Evolutionary conservation across 2,113 vertebrate species (phyloP), one percentile per base, ranked within the genome.

Genomic region (Callaeas wilsoni): DNA sequence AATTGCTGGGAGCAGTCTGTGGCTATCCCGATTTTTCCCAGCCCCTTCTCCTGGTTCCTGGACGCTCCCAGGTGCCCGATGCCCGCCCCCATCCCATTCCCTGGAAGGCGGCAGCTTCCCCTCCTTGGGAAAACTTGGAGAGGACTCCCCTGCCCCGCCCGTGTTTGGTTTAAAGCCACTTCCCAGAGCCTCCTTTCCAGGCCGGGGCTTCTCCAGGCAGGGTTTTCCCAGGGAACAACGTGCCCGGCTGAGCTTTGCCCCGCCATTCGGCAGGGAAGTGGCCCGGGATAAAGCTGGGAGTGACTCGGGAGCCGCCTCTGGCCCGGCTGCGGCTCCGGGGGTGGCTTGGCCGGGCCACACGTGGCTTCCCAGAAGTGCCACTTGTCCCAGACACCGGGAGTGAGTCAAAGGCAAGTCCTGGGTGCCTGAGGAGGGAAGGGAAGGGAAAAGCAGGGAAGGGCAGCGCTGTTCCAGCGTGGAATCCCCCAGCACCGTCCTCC

Each of bases 11-110:
- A 50, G 4, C 1, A 3, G 9, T 5, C 32, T 4, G 16, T 16
- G 86, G 7, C 10, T 23, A 0, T 15, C n/a, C 30, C 5, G 49
- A 2, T 3, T 26, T 25, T 27, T 29, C 3, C 35, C 69, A 55
- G 44, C 32, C 42, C 22, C 13, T 52, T 0, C 0, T 44, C 44
- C 44, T 0, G 1, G 14, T 7, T 4, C 5, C 26, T 4, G 76
- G 56, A 1, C 1, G 0, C 3, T 8, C 32, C 55, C 49, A 4
- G n/a, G 16, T 30, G 83, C 18, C 6, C 21, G 4, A 4, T 0
- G 13, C 16, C 60, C 59, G 9, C 26, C n/a, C 42, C 19, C 2
- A 1, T 6, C 16, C 29, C 33, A 10, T 26, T 26, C 30, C 1
- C n/a, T 16, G 44, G 11, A 7, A 13, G 0, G 3, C 27, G 7